Percentiles rank a stretch among this genome's conserved stretches.
Evolutionary conservation across 2,888 invertebrate genomes (phyloP).

Genomic region (Drosophila diplacantha): DNA sequence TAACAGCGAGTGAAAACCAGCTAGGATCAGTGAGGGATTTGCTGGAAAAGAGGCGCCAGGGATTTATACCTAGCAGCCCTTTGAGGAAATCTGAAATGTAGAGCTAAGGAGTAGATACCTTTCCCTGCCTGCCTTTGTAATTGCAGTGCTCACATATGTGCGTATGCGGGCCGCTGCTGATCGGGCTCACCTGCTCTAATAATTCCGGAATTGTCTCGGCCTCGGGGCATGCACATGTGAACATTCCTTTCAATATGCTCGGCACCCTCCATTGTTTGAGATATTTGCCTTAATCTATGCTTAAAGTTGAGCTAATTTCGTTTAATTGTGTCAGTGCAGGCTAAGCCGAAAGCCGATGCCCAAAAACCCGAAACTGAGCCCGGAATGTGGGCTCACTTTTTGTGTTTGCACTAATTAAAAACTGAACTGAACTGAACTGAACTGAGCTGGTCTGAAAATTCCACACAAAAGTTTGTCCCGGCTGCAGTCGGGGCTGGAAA

Average conservation of each 20-base stretch:
- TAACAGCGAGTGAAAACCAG: background rate
- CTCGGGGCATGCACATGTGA: background rate
- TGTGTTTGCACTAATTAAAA: conserved; percentile 70
- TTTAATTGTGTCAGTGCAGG: conserved; percentile 67
- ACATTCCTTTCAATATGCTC: background rate
- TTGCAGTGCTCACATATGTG: conserved; percentile 4
- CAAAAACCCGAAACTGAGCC: conserved; percentile 11
- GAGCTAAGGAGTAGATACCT: background rate
- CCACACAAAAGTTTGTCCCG: conserved; percentile 24
- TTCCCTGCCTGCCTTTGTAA: conserved; percentile 41
- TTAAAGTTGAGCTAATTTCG: conserved; percentile 72
- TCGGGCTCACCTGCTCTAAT: conserved; percentile 57
- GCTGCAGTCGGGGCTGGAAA: conserved; percentile 8
- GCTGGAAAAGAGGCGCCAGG: conserved; percentile 53
- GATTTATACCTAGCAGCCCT: conserved; percentile 39
- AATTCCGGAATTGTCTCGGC: conserved; percentile 42
- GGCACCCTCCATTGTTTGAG: conserved; percentile 24
- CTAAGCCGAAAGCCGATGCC: conserved; percentile 42
- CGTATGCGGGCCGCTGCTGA: background rate
- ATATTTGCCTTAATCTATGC: conserved; percentile 67
- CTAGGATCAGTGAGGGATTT: conserved; percentile 42
- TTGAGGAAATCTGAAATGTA: conserved; percentile 21
- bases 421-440: conserved; percentile 18
- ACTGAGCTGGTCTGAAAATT: conserved; percentile 12
- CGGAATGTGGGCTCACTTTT: conserved; percentile 42